These are phyloP conservation scores for Ciconia boyciana DNA, from an alignment of 2,113 vertebrate species.

Conservation along the genomic window DNA sequence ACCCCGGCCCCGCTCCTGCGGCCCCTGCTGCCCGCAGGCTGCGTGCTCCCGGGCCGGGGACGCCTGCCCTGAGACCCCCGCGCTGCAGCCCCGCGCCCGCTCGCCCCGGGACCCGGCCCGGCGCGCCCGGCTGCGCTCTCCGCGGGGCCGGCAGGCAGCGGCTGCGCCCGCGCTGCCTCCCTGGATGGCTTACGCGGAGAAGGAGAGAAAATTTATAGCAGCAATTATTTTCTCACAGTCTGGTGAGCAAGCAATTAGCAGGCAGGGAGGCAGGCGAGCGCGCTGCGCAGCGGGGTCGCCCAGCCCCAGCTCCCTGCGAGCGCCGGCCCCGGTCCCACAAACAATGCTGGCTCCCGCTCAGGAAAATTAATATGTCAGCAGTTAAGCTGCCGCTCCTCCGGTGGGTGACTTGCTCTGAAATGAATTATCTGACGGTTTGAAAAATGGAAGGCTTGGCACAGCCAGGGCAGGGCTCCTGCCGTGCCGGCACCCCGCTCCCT, in stretches of 20 bases:
- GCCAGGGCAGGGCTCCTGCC: not conserved
- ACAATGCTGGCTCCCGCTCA: not conserved
- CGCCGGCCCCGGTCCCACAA: not conserved
- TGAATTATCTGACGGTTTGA: not conserved
- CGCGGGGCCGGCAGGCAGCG: not conserved
- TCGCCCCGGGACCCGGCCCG: not conserved
- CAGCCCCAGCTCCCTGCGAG: not conserved
- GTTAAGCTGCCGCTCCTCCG: constrained; percentile 5
- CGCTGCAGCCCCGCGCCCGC: accelerated
- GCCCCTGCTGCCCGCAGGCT: not conserved
- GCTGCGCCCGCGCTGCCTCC: not conserved
- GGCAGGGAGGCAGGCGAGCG: constrained; percentile 1
- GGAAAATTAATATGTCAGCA: constrained; percentile 44
- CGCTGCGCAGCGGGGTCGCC: not conserved
- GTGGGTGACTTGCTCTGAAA: not conserved
- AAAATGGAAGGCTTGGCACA: not conserved
- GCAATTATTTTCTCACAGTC: constrained; percentile 67
- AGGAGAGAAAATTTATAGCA: constrained; percentile 59
- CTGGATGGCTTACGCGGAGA: not conserved
- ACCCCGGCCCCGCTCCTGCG: not conserved
- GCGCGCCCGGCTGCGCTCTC: not conserved
- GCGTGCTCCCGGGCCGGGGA: not conserved
- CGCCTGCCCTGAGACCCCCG: not conserved
- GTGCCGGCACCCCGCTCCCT: not conserved
- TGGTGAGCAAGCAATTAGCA: constrained; percentile 61